Evolutionary conservation across 2,113 vertebrate genomes (phyloP).

Genomic region (Clarias gariepinus): DNA sequence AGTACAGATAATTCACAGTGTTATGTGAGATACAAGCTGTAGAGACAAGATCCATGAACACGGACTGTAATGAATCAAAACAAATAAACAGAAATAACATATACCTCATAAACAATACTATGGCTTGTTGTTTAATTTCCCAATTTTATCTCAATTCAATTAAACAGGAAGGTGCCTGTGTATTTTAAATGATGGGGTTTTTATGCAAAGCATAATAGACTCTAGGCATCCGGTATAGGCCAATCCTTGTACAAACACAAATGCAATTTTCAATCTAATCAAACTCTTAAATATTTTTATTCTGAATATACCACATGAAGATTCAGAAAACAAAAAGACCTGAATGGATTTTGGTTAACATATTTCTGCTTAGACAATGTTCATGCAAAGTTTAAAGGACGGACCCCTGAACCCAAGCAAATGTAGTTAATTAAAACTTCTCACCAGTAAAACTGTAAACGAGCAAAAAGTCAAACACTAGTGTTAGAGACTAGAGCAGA

Average conservation of each 20-base stretch:
- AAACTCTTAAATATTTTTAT: not conserved
- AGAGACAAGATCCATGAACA: too few relatives aligned
- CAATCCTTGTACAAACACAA: not conserved
- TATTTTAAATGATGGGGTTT: not conserved
- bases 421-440: not conserved
- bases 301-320: not conserved
- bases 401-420: not conserved
- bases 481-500: not conserved
- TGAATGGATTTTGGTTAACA: not conserved
- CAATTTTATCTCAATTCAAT: not conserved
- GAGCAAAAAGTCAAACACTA: not conserved
- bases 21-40: too few relatives aligned
- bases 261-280: not conserved
- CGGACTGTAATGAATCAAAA: too few relatives aligned
- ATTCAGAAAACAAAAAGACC: not conserved
- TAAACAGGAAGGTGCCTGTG: not conserved
- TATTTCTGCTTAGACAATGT: not conserved
- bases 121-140: not conserved
- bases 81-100: too few relatives aligned
- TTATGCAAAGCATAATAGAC: not conserved
- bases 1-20: too few relatives aligned
- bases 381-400: not conserved
- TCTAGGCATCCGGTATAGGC: not conserved
- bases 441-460: not conserved
- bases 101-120: too few relatives aligned